Evolutionary conservation across 2,888 invertebrate genomes (phyloP).

Genomic region (Ctena decussata): DNA sequence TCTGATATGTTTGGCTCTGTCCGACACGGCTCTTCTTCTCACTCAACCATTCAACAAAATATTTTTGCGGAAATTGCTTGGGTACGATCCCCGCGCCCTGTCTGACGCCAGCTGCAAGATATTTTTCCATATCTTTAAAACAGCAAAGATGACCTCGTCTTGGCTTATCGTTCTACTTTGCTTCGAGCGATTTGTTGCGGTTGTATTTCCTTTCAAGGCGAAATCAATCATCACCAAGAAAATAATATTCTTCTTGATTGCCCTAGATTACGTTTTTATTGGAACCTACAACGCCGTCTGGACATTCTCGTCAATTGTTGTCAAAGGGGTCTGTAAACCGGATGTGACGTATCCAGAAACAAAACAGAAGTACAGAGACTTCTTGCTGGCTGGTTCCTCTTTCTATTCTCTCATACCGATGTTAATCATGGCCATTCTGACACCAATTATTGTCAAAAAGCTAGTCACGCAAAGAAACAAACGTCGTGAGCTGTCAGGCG

Average conservation of each 20-base stretch:
- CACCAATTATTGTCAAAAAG: constrained; percentile 63
- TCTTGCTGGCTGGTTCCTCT: constrained; percentile 60
- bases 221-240: constrained; percentile 66
- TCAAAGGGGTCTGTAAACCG: constrained; percentile 63
- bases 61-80: constrained; percentile 66
- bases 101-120: constrained; percentile 67
- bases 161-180: constrained; percentile 76
- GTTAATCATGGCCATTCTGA: constrained; percentile 61
- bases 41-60: constrained; percentile 75
- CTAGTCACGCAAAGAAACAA: constrained; percentile 35
- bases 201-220: constrained; percentile 70
- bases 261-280: constrained; percentile 60
- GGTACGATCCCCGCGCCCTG: constrained; percentile 70
- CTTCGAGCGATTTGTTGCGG: constrained; percentile 74
- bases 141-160: constrained; percentile 75
- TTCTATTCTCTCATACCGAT: constrained; percentile 71
- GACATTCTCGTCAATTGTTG: constrained; percentile 65
- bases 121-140: constrained; percentile 71
- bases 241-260: constrained; percentile 46
- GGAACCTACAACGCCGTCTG: constrained; percentile 66
- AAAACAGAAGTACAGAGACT: constrained; percentile 43
- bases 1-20: constrained; percentile 71
- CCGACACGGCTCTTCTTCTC: constrained; percentile 68
- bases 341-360: constrained; percentile 56
- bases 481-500: constrained; percentile 22